phyloP scores from a whole-genome alignment of 2,113 vertebrate genomes.

The Nyctereutes procyonoides region DNA sequence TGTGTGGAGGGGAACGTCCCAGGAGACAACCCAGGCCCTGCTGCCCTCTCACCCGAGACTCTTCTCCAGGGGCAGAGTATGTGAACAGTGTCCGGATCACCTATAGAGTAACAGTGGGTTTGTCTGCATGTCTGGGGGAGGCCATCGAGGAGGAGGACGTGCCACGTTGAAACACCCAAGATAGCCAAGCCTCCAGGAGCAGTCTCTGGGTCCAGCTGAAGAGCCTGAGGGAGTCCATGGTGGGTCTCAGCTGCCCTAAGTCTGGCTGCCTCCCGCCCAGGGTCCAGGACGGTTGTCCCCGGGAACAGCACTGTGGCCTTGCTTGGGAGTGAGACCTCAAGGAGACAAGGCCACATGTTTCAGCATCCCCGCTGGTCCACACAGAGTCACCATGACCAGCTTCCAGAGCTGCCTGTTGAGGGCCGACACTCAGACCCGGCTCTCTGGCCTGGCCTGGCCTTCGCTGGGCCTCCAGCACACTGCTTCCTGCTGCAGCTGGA shows the following conservation, averaged over 20 bases:
- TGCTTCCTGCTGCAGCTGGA: background rate
- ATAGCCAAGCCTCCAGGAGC: background rate
- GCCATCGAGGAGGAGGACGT: background rate
- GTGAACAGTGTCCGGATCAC: no score
- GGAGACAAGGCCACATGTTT: background rate
- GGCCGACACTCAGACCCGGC: background rate
- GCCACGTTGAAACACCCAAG: background rate
- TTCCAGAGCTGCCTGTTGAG: background rate
- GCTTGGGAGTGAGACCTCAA: background rate
- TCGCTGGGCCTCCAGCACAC: background rate
- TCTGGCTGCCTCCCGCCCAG: background rate
- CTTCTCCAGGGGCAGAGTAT: background rate
- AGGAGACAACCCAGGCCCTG: background rate
- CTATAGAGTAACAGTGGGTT: background rate
- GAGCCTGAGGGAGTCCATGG: background rate
- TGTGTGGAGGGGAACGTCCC: background rate
- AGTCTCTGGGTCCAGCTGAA: no score
- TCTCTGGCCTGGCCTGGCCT: background rate
- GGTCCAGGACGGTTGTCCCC: background rate
- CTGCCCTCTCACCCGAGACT: background rate
- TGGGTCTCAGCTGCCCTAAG: background rate
- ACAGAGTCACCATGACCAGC: background rate
- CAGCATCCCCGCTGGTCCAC: background rate
- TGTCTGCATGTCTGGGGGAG: background rate
- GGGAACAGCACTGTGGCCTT: background rate